Evolutionary conservation across 2,797 vertebrate genomes (phyloP).

Genomic region (Tachyglossus aculeatus): DNA sequence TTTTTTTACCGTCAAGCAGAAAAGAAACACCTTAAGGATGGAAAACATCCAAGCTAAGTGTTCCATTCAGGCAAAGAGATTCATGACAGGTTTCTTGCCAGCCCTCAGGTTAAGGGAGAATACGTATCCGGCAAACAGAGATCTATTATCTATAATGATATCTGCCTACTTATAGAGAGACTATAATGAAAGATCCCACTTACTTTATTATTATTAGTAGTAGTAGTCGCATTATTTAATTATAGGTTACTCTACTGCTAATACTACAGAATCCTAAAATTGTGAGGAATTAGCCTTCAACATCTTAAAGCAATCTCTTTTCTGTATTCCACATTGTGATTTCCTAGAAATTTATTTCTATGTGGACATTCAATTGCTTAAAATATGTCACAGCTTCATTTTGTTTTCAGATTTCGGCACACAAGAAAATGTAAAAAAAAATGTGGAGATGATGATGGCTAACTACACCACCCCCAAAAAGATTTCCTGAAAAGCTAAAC

Average conservation of each 20-base stretch:
- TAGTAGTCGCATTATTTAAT: too few species aligned
- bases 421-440: constrained; percentile 30
- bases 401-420: constrained; percentile 46
- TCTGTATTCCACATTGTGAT: constrained; percentile 52
- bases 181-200: constrained; percentile 50
- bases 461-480: neutral
- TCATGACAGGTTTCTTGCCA: constrained; percentile 50
- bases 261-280: constrained; percentile 53
- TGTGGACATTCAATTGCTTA: constrained; percentile 58
- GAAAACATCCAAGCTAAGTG: constrained; percentile 15
- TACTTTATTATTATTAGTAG: constrained; percentile 58
- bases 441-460: neutral
- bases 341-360: constrained; percentile 47
- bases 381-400: constrained; percentile 57
- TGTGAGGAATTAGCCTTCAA: constrained; percentile 48
- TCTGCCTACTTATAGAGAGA: constrained; percentile 52
- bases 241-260: constrained; percentile 54
- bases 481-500: neutral
- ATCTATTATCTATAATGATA: constrained; percentile 46
- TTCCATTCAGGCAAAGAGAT: constrained; percentile 14
- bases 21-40: constrained; percentile 27
- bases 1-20: constrained; percentile 32
- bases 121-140: constrained; percentile 43
- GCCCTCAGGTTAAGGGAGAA: constrained; percentile 53
- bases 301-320: constrained; percentile 61